These are phyloP conservation scores for Sinosuthora webbiana DNA, from an alignment of 2,113 vertebrate species.

Conservation along the genomic window DNA sequence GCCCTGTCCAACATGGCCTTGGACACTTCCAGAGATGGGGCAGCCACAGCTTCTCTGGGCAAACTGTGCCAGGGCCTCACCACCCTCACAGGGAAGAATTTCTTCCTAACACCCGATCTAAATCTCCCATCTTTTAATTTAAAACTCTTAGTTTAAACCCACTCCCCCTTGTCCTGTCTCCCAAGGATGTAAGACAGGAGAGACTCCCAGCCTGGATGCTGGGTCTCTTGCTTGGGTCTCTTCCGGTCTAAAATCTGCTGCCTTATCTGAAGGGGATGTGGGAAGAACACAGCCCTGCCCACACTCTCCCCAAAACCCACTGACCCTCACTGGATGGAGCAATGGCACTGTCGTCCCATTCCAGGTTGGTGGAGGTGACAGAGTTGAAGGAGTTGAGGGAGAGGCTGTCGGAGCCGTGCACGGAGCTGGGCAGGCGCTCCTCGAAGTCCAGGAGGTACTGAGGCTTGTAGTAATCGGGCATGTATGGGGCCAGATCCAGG, in stretches of 20 bases:
- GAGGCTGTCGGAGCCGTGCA: slow-evolving; percentile 86
- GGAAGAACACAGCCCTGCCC: not conserved
- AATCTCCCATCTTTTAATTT: not conserved
- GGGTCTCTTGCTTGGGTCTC: not conserved
- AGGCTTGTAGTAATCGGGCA: slow-evolving; percentile 98
- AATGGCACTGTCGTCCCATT: slow-evolving; percentile 98
- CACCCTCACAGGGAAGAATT: not conserved
- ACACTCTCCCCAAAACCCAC: not conserved
- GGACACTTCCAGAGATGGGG: not conserved
- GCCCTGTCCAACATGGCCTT: accelerated
- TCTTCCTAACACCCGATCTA: not conserved
- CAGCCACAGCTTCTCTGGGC: not conserved
- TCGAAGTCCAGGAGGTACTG: slow-evolving; percentile 96
- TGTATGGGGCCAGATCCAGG: slow-evolving; percentile 95
- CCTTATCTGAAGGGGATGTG: not conserved
- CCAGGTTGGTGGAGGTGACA: slow-evolving; percentile 94
- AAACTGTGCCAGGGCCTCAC: accelerated
- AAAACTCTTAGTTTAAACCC: not conserved
- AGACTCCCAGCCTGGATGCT: not conserved
- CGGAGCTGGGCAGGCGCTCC: slow-evolving; percentile 88
- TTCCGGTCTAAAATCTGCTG: not conserved
- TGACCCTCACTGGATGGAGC: slow-evolving; percentile 98
- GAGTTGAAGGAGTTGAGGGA: slow-evolving; percentile 98
- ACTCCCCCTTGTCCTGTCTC: not conserved
- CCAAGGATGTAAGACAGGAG: not conserved